Percentiles rank a stretch among this genome's conserved stretches.
phyloP scores from a whole-genome alignment of 2,888 invertebrate genomes.

The Phymatocera aterrima region DNA sequence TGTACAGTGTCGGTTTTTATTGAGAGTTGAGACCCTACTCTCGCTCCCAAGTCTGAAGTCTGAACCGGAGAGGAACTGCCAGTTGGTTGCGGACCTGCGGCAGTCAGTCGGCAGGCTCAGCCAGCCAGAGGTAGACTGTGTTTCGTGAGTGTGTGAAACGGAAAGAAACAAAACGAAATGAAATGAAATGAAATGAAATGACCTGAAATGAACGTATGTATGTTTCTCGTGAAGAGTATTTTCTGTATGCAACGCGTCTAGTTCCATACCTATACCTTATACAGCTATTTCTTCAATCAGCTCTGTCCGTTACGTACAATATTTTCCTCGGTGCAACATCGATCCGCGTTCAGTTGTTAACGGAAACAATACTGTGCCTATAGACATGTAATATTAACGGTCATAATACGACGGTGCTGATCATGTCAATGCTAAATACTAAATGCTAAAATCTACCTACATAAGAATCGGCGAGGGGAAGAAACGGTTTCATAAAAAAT shows the following conservation, averaged over 20 bases:
- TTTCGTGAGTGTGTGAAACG: too few relatives aligned
- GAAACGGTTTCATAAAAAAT: too few relatives aligned
- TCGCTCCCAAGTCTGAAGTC: too few relatives aligned
- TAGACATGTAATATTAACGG: neutral
- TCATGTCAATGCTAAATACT: neutral
- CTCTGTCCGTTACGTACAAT: neutral
- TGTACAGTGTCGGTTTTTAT: neutral
- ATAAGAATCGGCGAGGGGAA: too few relatives aligned
- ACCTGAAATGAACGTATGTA: too few relatives aligned
- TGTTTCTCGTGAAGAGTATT: neutral
- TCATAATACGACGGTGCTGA: neutral
- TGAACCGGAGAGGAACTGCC: neutral
- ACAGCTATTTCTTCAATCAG: neutral
- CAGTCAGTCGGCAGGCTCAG: constrained; percentile 42
- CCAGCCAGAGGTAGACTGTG: constrained; percentile 38
- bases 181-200: too few relatives aligned
- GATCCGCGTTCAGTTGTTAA: constrained; percentile 20
- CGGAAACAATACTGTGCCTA: neutral
- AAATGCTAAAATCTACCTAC: too few relatives aligned
- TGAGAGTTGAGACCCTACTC: too few relatives aligned
- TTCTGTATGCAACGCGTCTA: constrained; percentile 23
- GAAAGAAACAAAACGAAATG: too few relatives aligned
- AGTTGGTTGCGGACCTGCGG: neutral
- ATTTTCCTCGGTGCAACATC: constrained; percentile 24
- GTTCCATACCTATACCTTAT: neutral